A percentile compares a stretch with the other conserved stretches of the same genome.
phyloP scores from a whole-genome alignment of 2,797 vertebrate genomes.

The Sparus aurata region DNA sequence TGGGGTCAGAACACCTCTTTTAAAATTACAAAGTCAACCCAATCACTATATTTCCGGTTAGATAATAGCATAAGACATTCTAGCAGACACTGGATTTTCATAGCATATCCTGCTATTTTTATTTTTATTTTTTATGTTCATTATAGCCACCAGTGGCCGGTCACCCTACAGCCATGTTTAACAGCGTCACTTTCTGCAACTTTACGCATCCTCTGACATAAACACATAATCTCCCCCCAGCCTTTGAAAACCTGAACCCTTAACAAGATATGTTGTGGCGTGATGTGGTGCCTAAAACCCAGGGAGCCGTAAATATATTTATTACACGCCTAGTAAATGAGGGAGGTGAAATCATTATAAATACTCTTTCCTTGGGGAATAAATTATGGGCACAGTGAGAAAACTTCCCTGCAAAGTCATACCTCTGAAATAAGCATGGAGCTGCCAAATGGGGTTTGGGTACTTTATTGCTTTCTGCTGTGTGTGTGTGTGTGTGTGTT shows the following conservation, averaged over 20 bases:
- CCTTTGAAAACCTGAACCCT: constrained; percentile 49
- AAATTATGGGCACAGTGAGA: constrained; percentile 65
- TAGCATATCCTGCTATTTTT: background rate
- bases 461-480: constrained; percentile 15
- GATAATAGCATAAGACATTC: background rate
- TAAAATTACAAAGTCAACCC: no score
- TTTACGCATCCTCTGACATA: constrained; percentile 27
- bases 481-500: constrained; percentile 11
- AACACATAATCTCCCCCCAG: constrained; percentile 16
- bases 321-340: constrained; percentile 52
- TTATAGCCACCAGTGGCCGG: background rate
- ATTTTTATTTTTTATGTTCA: background rate
- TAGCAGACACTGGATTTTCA: background rate
- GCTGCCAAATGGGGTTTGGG: constrained; percentile 38
- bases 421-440: constrained; percentile 55
- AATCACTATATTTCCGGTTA: background rate
- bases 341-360: constrained; percentile 59
- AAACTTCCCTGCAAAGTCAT: constrained; percentile 55
- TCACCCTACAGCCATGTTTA: background rate
- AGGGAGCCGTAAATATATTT: constrained; percentile 65
- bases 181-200: constrained; percentile 8
- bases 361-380: constrained; percentile 68
- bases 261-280: constrained; percentile 40
- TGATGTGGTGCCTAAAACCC: constrained; percentile 45
- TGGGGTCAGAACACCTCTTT: no score